phyloP scores from a whole-genome alignment of 2,888 invertebrate species.

The Morpho helenor region DNA sequence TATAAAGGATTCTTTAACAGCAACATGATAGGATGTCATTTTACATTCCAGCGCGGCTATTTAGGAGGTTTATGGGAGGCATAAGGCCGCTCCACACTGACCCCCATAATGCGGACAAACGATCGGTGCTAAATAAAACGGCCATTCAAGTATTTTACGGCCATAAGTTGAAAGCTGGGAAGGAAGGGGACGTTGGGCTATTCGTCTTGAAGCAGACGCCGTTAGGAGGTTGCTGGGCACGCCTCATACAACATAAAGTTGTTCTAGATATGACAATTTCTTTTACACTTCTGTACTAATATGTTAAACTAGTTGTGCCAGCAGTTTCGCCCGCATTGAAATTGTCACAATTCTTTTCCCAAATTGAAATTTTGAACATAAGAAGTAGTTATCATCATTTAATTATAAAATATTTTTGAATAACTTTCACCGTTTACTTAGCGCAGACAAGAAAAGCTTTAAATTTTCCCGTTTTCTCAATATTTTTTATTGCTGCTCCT shows the following conservation, averaged over 20 bases:
- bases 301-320: too few species aligned
- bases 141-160: conserved; percentile 53
- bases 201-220: conserved; percentile 51
- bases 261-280: conserved; percentile 10
- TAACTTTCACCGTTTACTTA: too few species aligned
- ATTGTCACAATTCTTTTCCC: too few species aligned
- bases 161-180: conserved; percentile 46
- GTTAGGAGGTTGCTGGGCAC: conserved; percentile 29
- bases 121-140: conserved; percentile 44
- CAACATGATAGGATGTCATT: neutral
- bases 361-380: too few species aligned
- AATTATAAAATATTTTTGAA: too few species aligned
- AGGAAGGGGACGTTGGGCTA: conserved; percentile 38
- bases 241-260: conserved; percentile 12
- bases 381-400: too few species aligned
- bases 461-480: too few species aligned
- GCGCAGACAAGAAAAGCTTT: too few species aligned
- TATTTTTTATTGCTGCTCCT: too few species aligned
- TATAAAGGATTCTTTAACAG: neutral
- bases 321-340: too few species aligned
- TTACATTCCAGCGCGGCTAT: conserved; percentile 3
- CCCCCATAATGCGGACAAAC: conserved; percentile 11
- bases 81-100: conserved; percentile 13
- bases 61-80: conserved; percentile 1
- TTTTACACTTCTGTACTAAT: too few species aligned